Conservation (phyloP, 2,113 vertebrate species). For the Plestiodon gilberti region DNA sequence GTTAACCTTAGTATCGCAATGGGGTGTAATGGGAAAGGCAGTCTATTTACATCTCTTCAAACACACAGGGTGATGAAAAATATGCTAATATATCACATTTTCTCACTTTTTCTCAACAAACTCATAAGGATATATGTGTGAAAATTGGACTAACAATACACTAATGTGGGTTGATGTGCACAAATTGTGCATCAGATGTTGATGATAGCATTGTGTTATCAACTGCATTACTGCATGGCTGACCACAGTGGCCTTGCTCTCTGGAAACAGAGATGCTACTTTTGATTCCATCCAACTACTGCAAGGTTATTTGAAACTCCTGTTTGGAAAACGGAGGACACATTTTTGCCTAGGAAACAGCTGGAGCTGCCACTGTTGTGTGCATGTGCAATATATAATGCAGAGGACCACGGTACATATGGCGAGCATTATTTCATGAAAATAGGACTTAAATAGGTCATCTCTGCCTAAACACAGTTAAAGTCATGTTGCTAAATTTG, state of each 20-base stretch:
- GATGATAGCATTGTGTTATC: no score
- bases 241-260: neutral
- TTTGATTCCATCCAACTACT: neutral
- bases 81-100: neutral
- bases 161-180: neutral
- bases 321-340: neutral
- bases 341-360: neutral
- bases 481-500: neutral
- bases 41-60: neutral
- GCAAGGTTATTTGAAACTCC: neutral
- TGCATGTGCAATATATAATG: neutral
- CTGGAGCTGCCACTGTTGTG: neutral
- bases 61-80: neutral
- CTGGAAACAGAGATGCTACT: neutral
- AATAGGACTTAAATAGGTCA: neutral
- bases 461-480: neutral
- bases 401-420: neutral
- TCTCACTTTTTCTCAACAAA: neutral
- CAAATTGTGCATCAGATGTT: neutral
- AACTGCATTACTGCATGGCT: neutral
- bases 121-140: neutral
- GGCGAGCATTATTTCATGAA: neutral
- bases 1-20: neutral
- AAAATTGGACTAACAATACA: neutral
- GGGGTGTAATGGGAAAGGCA: neutral